These are phyloP conservation scores for Montipora foliosa DNA, from an alignment of 64 coral and sea anemone genomes.

Conservation along the genomic window DNA sequence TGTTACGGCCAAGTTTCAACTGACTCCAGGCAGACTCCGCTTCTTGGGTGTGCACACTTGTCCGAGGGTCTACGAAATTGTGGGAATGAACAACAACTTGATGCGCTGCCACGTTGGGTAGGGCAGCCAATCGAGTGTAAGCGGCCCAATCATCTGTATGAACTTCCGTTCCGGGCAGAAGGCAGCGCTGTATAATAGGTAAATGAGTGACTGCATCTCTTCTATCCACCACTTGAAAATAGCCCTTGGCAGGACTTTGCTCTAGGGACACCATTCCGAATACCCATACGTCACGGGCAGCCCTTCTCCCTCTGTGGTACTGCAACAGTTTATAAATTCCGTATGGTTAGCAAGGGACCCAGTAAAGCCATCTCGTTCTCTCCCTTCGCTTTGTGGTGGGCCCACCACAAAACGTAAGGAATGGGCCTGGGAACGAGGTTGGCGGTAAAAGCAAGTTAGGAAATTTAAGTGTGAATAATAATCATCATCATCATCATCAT, in stretches of 20 bases:
- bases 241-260: neutral
- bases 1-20: slow-evolving; percentile 22
- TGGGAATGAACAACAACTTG: neutral
- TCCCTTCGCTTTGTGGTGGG: too few species aligned
- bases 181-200: neutral
- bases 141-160: neutral
- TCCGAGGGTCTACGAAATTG: slow-evolving; percentile 56
- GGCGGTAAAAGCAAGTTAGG: too few species aligned
- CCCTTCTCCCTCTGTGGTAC: slow-evolving; percentile 7
- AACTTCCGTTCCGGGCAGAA: neutral
- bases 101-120: neutral
- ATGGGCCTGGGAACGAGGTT: too few species aligned
- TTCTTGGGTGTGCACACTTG: slow-evolving; percentile 50
- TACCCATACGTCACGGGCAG: neutral
- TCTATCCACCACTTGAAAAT: slow-evolving; percentile 4
- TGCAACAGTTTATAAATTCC: neutral
- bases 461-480: too few species aligned
- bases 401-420: too few species aligned
- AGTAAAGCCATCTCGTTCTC: too few species aligned
- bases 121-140: neutral
- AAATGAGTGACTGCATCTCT: neutral
- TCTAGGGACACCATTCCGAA: neutral
- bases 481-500: too few species aligned
- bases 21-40: slow-evolving; percentile 39
- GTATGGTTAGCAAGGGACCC: too few species aligned